These are phyloP conservation scores for Anseranas semipalmata DNA, from an alignment of 2,113 vertebrate species.

Conservation along the genomic window DNA sequence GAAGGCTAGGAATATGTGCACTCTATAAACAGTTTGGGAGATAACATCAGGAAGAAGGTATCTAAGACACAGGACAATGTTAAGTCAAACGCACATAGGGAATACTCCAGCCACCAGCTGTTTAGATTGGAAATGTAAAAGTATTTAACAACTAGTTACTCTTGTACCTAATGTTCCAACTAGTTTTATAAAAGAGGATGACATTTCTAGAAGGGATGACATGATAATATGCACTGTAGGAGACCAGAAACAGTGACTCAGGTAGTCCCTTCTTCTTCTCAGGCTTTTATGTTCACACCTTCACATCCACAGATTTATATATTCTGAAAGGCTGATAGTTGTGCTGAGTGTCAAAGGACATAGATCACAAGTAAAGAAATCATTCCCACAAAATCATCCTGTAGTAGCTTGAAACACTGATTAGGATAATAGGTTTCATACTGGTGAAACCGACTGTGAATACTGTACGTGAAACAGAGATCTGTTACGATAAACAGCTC, in stretches of 20 bases:
- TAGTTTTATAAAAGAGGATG: not conserved
- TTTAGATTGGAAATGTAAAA: not conserved
- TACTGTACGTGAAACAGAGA: not conserved
- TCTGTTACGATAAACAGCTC: not conserved
- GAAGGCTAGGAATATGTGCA: not conserved
- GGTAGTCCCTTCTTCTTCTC: not conserved
- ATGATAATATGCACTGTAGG: fast-evolving
- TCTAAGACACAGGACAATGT: not conserved
- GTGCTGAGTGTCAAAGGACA: not conserved
- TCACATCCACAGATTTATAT: not conserved
- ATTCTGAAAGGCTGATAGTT: not conserved
- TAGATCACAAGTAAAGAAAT: not conserved
- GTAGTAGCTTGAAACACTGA: not conserved
- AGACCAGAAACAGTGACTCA: not conserved
- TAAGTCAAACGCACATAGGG: not conserved
- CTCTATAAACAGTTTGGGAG: not conserved
- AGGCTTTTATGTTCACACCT: not conserved
- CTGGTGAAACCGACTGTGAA: not conserved
- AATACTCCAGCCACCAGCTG: not conserved
- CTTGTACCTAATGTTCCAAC: not conserved
- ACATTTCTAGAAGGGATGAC: not conserved
- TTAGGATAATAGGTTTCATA: not conserved
- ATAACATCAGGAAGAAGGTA: not conserved
- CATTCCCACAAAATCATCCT: not conserved
- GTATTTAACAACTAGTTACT: fast-evolving